Evolutionary conservation across 2,113 vertebrate species (phyloP).

Genomic region (Cygnus buccinator): DNA sequence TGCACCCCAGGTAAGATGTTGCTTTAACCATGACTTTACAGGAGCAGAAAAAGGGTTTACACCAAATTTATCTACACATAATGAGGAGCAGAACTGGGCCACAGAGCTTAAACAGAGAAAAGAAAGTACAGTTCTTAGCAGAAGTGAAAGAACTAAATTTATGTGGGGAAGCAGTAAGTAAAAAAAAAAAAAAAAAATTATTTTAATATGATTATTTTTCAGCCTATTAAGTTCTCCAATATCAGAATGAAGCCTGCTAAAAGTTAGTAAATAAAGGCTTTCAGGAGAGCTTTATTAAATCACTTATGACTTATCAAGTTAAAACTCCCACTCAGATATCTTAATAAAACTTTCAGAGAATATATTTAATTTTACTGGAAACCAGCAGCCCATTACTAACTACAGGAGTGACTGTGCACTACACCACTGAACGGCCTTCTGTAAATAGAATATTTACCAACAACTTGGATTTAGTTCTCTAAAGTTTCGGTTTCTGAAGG

Average conservation of each 20-base stretch:
- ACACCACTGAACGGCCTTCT: conserved; percentile 57
- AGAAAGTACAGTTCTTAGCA: neutral
- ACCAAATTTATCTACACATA: neutral
- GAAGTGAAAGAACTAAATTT: conserved; percentile 26
- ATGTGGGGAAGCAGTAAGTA: conserved; percentile 31
- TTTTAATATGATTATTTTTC: conserved; percentile 55
- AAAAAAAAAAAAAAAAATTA: conserved; percentile 42
- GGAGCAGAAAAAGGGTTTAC: neutral
- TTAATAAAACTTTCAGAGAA: conserved; percentile 78
- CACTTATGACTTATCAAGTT: conserved; percentile 75
- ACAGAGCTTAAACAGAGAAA: neutral
- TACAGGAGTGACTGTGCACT: conserved; percentile 57
- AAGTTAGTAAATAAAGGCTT: conserved; percentile 77
- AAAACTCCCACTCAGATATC: conserved; percentile 69
- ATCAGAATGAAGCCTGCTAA: conserved; percentile 72
- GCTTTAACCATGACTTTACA: neutral
- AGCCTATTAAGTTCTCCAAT: conserved; percentile 57
- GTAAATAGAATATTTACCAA: conserved; percentile 74
- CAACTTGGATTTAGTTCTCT: conserved; percentile 76
- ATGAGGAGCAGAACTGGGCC: neutral
- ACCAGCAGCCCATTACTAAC: conserved; percentile 71
- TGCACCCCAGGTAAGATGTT: neutral
- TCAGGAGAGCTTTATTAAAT: conserved; percentile 75
- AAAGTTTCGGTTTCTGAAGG: conserved; percentile 87
- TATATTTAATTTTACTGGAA: conserved; percentile 78